Base-by-base conservation (phyloP, 1,140 invertebrate genomes). In the Neotoxoptera formosana region DNA sequence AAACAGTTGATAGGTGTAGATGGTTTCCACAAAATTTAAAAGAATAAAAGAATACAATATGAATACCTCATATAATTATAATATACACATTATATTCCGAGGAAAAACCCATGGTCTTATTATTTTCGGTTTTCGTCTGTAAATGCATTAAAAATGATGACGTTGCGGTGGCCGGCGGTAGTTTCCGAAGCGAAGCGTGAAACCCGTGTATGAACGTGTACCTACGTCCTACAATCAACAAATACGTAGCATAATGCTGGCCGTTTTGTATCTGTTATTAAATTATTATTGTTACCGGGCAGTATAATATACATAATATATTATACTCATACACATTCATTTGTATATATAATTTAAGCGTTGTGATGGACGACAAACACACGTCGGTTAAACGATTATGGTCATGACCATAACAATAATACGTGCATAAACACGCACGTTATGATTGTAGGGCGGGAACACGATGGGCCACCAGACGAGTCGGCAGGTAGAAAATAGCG, bases 361-460 rank as follows among this genome's bases (percentile, higher is more conserved):
- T 2, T n/a, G 4, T 47, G 84, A 87, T n/a, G 84, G 84, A 87
- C 14, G 84, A 87, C 84, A 47, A 87, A 45, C 45, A 87, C 84
- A 87, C 84, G 84, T 45, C 14, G 21, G 83, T 84, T 76, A 84
- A 84, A 76, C n/a, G 60, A 23, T 45, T 25, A 45, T 84, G 83
- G 83, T 84, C 36, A 84, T 84, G 41, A 84, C 23, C 41, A 84
- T 84, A 45, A 84, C 83, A 84, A 41, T 84, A 84, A 84, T 84
- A 84, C 83, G 83, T 25, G 83, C 36, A 41, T 41, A 45, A 25
- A 84, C 83, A 41, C 36, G 23, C 83, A 45, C 83, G 83, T 25
- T n/a, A n/a, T 76, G n/a, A 76, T 23, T 30, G 25, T 14, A 0
- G 45, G 83, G 45, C 7, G 25, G 41, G 41, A 41, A 7, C 30